Base-by-base conservation (phyloP, 2,797 vertebrate species). In the Sardinella longiceps region DNA sequence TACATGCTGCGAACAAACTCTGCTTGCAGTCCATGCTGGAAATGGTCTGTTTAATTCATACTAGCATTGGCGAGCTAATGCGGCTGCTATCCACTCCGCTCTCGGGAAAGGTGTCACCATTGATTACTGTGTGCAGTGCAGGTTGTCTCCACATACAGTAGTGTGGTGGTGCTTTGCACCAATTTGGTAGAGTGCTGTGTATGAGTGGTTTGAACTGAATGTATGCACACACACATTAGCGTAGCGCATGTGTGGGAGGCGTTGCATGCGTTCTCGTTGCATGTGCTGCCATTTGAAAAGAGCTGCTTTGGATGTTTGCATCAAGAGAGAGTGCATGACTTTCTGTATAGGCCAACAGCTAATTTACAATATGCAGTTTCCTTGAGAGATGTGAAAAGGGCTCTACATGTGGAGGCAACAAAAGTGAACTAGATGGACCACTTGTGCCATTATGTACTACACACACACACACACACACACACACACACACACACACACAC, bases 71-170 rank as follows among this genome's bases (percentile, higher is more conserved):
- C 6, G 2, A 43, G 20, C 70, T 43, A n/a, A n/a, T 18, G 5
- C 20, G 23, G 23, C 18, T 7, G 70, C 70, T 43, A 43, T 77
- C 33, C 0, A 1, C 33, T 25, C n/a, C 2, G 56, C 56, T 60
- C 56, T 25, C n/a, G 0, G 7, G 56, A 60, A 25, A 60, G n/a
- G 56, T 60, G 56, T 60, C n/a, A 25, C n/a, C 7, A 11, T 11
- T 60, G 56, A 60, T 60, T 60, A 60, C 56, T n/a, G n/a, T 60
- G 56, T 60, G 56, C 56, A 25, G 56, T 9, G n/a, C 7, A 25
- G n/a, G n/a, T 25, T 10, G 82, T 88, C 80, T n/a, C 86, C 45
- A n/a, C 84, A 86, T 84, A n/a, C n/a, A n/a, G n/a, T n/a, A 81
- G 25, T 85, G 70, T 43, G 33, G 37, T 18, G 15, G 37, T 37